Percentiles rank a stretch among this genome's conserved stretches.
These are phyloP conservation scores for Gobiocypris rarus DNA, from an alignment of 2,113 vertebrate species.

Conservation along the genomic window DNA sequence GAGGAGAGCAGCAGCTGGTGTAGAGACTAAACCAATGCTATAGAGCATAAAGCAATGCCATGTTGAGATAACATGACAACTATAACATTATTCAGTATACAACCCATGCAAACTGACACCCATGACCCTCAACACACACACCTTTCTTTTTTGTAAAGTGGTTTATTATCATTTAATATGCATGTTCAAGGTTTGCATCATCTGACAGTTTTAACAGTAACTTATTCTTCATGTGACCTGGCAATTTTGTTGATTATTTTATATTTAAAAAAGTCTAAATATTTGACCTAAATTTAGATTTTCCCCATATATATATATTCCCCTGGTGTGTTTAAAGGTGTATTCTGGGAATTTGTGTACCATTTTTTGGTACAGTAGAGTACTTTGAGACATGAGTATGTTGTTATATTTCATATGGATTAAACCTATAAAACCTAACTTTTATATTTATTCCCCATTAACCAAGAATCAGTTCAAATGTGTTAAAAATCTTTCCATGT, in stretches of 20 bases:
- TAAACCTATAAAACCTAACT: conserved; percentile 15
- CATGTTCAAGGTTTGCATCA: not conserved
- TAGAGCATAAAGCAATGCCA: conserved; percentile 67
- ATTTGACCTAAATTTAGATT: not conserved
- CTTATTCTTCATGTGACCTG: not conserved
- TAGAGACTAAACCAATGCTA: conserved; percentile 65
- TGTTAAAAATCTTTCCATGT: conserved; percentile 5
- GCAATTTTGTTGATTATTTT: not conserved
- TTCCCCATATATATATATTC: not conserved
- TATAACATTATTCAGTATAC: conserved; percentile 19
- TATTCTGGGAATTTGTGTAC: not conserved
- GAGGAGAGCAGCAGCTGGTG: not conserved
- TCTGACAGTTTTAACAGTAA: conserved; percentile 4
- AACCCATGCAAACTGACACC: not conserved
- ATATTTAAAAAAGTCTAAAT: conserved; percentile 24
- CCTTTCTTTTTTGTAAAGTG: not conserved
- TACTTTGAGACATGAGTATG: not conserved
- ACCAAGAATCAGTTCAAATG: conserved; percentile 26
- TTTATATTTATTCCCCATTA: conserved; percentile 53
- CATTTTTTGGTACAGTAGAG: not conserved
- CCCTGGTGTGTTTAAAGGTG: not conserved
- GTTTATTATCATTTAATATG: not conserved
- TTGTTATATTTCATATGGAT: conserved; percentile 8
- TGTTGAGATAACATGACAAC: conserved; percentile 38
- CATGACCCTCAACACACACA: not conserved